These are phyloP conservation scores for Drosophila rufa DNA, from an alignment of 1,140 invertebrate genomes.

Conservation along the genomic window DNA sequence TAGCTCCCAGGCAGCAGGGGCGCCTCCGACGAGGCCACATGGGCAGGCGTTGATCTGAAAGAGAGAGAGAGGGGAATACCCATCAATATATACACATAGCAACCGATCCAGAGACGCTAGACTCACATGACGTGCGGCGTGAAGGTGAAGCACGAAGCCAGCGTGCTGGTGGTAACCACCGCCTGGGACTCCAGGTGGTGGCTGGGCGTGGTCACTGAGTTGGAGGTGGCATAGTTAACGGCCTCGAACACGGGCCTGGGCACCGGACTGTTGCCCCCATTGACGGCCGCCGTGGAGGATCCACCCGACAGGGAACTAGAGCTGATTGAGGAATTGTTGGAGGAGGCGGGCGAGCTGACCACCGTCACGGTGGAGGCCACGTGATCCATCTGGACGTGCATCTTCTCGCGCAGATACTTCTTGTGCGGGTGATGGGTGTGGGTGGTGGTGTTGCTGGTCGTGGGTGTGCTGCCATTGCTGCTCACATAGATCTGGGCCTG, in stretches of 20 bases:
- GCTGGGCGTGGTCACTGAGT: conserved; percentile 7
- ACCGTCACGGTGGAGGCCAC: conserved; percentile 79
- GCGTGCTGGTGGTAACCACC: conserved; percentile 18
- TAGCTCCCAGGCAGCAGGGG: conserved; percentile 49
- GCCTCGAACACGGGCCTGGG: conserved; percentile 68
- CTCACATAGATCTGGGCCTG: conserved; percentile 51
- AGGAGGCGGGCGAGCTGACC: conserved; percentile 80
- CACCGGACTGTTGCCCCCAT: conserved; percentile 76
- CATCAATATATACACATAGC: neutral
- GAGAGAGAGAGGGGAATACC: conserved; percentile 2
- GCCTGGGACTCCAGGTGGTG: conserved; percentile 21
- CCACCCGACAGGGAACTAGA: conserved; percentile 44
- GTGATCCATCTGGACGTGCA: conserved; percentile 74
- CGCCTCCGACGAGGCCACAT: conserved; percentile 56
- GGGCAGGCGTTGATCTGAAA: conserved; percentile 53
- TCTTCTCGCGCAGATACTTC: conserved; percentile 82
- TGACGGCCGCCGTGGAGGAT: conserved; percentile 74
- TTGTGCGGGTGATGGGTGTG: conserved; percentile 82
- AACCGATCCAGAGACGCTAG: neutral
- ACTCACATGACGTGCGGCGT: conserved; percentile 69
- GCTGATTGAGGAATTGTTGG: conserved; percentile 72
- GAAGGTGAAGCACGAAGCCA: conserved; percentile 56
- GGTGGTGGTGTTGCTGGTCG: conserved; percentile 40
- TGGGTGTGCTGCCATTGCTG: conserved; percentile 57
- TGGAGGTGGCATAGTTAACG: conserved; percentile 57